Evolutionary conservation across 2,888 invertebrate species (phyloP).

Genomic region (Beris chalybata): DNA sequence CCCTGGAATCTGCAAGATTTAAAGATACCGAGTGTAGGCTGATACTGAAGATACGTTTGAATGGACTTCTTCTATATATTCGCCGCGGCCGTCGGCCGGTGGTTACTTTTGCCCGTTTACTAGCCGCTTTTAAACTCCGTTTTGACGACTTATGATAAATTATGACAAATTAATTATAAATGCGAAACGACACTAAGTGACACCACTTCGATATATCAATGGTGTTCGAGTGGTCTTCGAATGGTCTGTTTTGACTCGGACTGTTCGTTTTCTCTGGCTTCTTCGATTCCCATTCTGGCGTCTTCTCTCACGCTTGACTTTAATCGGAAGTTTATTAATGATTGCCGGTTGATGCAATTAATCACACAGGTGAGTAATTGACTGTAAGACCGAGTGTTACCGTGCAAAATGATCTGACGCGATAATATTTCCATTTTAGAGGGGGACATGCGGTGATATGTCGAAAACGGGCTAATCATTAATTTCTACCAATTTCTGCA

Average conservation of each 20-base stretch:
- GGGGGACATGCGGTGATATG: no score
- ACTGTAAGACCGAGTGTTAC: no score
- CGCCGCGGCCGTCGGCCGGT: constrained; percentile 4
- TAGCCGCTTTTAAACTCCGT: constrained; percentile 15
- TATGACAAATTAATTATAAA: constrained; percentile 42
- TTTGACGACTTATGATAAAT: constrained; percentile 39
- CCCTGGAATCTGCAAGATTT: no score
- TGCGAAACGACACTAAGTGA: constrained; percentile 41
- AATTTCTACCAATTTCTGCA: no score
- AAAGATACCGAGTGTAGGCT: not conserved
- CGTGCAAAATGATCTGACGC: no score
- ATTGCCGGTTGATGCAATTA: constrained; percentile 31
- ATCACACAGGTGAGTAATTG: constrained; percentile 37
- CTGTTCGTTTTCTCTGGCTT: constrained; percentile 15
- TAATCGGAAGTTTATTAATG: constrained; percentile 35
- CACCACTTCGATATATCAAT: constrained; percentile 38
- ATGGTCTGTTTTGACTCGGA: not conserved
- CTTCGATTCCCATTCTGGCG: not conserved
- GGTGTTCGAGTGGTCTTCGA: not conserved
- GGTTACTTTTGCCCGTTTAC: constrained; percentile 16
- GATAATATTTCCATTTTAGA: no score
- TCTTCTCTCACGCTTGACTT: constrained; percentile 3
- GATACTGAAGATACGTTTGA: not conserved
- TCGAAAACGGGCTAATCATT: no score
- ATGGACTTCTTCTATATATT: not conserved